These are phyloP conservation scores for Cryptotis parvus DNA, from an alignment of 2,113 vertebrate genomes.

Conservation along the genomic window DNA sequence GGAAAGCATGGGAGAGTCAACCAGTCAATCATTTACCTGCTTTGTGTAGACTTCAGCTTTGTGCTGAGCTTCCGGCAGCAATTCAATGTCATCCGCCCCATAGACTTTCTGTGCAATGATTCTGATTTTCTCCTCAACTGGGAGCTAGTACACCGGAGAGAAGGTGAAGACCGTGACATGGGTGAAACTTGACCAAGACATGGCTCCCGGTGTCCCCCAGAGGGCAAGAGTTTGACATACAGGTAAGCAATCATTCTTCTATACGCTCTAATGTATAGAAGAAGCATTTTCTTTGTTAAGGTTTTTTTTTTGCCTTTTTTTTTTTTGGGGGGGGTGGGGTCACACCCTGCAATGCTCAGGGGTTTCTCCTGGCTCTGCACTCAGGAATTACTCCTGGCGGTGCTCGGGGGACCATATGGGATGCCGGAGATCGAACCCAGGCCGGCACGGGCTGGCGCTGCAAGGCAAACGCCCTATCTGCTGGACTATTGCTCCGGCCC, in stretches of 20 bases:
- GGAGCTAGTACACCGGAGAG: slow-evolving; percentile 86
- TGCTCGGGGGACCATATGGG: too few relatives aligned
- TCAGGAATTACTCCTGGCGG: too few relatives aligned
- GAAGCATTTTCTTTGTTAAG: slow-evolving; percentile 53
- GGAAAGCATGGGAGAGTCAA: neutral
- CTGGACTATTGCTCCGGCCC: too few relatives aligned
- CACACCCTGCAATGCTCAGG: too few relatives aligned
- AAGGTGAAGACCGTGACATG: neutral
- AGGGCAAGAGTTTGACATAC: neutral
- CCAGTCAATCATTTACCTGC: slow-evolving; percentile 88
- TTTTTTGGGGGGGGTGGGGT: too few relatives aligned
- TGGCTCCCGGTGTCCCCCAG: neutral
- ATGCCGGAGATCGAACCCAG: too few relatives aligned
- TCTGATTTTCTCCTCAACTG: slow-evolving; percentile 95
- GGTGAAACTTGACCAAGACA: neutral
- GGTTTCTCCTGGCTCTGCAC: too few relatives aligned
- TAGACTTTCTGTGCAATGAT: slow-evolving; percentile 97
- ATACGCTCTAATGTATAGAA: neutral
- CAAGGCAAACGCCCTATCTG: too few relatives aligned
- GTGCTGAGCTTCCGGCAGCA: slow-evolving; percentile 94
- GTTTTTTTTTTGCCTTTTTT: too few relatives aligned
- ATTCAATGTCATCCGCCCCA: slow-evolving; percentile 95
- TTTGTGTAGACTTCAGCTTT: slow-evolving; percentile 96
- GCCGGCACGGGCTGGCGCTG: too few relatives aligned
- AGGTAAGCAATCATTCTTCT: neutral